phyloP scores from a whole-genome alignment of 1,140 invertebrate species.

The Muscidifurax raptorellus region DNA sequence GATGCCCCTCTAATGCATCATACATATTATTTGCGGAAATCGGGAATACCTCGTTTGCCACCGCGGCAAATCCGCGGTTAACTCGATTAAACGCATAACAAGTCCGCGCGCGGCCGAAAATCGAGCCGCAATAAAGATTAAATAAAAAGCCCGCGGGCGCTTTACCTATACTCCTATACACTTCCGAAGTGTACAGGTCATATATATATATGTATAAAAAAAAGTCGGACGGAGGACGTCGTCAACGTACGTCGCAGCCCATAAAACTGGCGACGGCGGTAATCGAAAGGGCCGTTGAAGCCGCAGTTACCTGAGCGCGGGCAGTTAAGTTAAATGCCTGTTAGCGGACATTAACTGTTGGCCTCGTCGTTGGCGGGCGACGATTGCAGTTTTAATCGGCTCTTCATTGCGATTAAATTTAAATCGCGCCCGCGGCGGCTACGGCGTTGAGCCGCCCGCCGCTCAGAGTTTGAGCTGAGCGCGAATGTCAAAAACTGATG shows the following conservation, averaged over 20 bases:
- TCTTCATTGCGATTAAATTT: slow-evolving; percentile 74
- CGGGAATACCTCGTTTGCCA: no score
- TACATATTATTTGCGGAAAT: no score
- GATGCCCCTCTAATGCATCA: no score
- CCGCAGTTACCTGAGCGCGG: slow-evolving; percentile 69
- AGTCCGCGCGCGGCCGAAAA: neutral
- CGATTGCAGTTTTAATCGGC: slow-evolving; percentile 75
- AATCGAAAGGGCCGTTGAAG: slow-evolving; percentile 74
- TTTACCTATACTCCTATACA: no score
- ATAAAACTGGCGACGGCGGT: slow-evolving; percentile 70
- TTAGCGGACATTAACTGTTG: slow-evolving; percentile 74
- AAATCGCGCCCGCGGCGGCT: slow-evolving; percentile 65
- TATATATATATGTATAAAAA: neutral
- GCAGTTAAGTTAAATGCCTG: slow-evolving; percentile 75
- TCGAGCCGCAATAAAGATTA: no score
- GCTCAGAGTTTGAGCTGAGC: no score
- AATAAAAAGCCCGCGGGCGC: no score
- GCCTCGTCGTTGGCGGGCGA: slow-evolving; percentile 60
- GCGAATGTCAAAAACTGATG: no score
- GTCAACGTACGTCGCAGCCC: slow-evolving; percentile 56
- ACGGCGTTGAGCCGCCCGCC: slow-evolving; percentile 20
- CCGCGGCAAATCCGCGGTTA: no score
- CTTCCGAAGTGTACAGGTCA: neutral
- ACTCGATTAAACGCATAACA: no score
- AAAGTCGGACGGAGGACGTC: neutral